Percentiles rank a stretch among this genome's conserved stretches.
These are phyloP conservation scores for Sminthurinus aureus DNA, from an alignment of 2,888 invertebrate species.

Conservation along the genomic window DNA sequence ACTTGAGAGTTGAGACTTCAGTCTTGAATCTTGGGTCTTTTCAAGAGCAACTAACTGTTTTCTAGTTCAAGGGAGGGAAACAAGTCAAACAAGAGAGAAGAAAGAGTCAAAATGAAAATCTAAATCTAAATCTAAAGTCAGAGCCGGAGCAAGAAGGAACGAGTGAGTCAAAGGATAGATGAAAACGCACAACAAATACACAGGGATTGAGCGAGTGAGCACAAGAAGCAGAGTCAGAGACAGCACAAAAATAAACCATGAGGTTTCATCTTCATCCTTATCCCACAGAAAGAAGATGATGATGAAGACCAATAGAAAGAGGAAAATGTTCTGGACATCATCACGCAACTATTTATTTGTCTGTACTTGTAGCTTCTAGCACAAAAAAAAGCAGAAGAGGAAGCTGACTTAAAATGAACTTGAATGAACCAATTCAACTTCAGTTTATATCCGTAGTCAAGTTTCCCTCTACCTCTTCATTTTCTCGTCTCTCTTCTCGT, in stretches of 20 bases:
- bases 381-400: background rate
- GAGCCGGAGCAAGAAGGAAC: background rate
- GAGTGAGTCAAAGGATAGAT: background rate
- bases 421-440: too few relatives aligned
- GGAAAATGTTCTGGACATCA: background rate
- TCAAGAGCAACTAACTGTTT: too few relatives aligned
- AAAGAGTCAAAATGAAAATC: background rate
- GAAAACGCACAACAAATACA: background rate
- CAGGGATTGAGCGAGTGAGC: background rate
- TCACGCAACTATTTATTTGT: background rate
- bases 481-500: too few relatives aligned
- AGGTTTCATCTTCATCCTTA: slow-evolving; percentile 18
- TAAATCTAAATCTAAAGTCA: background rate
- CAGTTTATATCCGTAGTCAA: too few relatives aligned
- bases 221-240: background rate
- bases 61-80: background rate
- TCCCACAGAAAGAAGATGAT: too few relatives aligned
- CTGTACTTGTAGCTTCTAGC: too few relatives aligned
- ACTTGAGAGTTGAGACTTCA: too few relatives aligned
- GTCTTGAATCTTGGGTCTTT: too few relatives aligned
- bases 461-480: too few relatives aligned
- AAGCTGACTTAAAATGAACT: too few relatives aligned
- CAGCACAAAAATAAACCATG: slow-evolving; percentile 21
- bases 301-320: too few relatives aligned
- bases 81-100: background rate